These are phyloP conservation scores for Taeniopygia guttata DNA, from an alignment of 2,797 vertebrate genomes.

Conservation along the genomic window DNA sequence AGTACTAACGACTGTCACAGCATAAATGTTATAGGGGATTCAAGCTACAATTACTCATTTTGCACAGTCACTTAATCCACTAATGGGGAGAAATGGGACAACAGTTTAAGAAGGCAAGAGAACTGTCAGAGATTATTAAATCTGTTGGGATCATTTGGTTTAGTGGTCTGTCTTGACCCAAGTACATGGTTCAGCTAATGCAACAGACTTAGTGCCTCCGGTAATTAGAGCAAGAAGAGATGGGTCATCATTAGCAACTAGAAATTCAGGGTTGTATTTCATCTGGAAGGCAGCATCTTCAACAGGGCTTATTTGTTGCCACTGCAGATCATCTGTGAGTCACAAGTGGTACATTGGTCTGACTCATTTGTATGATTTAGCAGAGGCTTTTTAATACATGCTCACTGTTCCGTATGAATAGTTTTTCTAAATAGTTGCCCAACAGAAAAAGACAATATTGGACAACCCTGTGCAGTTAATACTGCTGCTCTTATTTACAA, in stretches of 20 bases:
- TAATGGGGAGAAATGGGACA: slow-evolving; percentile 50
- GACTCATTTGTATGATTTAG: slow-evolving; percentile 51
- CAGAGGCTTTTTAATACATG: slow-evolving; percentile 1
- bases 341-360: not conserved
- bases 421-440: slow-evolving; percentile 15
- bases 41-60: slow-evolving; percentile 45
- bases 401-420: slow-evolving; percentile 19
- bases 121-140: slow-evolving; percentile 52
- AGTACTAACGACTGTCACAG: not conserved
- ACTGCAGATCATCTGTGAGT: slow-evolving; percentile 36
- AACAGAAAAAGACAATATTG: not conserved
- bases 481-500: not conserved
- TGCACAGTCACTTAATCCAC: slow-evolving; percentile 49
- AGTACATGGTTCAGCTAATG: slow-evolving; percentile 39
- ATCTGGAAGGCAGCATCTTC: slow-evolving; percentile 42
- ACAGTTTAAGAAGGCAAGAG: slow-evolving; percentile 57
- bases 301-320: slow-evolving; percentile 13
- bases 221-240: slow-evolving; percentile 55
- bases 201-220: slow-evolving; percentile 44
- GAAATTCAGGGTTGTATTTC: slow-evolving; percentile 43
- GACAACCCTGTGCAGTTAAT: not conserved
- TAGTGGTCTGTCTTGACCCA: slow-evolving; percentile 38
- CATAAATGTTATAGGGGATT: not conserved
- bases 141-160: slow-evolving; percentile 34
- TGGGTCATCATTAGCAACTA: slow-evolving; percentile 42